Evolutionary conservation across 2,113 vertebrate species (phyloP), one percentile per base, ranked within the genome.

Genomic region (Saguinus imperator): DNA sequence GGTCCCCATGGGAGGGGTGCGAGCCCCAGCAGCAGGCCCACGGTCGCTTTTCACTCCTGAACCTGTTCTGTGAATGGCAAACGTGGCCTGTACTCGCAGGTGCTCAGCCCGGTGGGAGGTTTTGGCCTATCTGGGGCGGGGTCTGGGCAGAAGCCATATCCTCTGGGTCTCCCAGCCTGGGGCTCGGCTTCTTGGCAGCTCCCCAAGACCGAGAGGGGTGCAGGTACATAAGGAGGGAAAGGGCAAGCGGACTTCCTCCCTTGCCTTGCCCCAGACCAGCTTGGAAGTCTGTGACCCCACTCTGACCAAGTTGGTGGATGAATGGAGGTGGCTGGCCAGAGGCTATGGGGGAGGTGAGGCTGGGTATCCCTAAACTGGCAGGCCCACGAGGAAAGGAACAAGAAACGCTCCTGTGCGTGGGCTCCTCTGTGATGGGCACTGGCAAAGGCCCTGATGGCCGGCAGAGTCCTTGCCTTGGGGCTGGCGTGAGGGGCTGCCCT

Each of bases 41-140:
- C 6, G 45, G n/a, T 64, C 25, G 6, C 12, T 64, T 6, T 8
- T 57, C 58, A 1, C 32, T 55, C n/a, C 80, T 18, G 80, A 23
- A 45, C 8, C 40, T 45, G 52, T 21, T 48, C 37, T 0, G 2
- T 5, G 55, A 50, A 37, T 0, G 1, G 45, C 0, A 0, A 6
- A 0, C 0, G 0, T 27, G 6, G 1, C 72, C 43, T n/a, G 18
- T 2, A 9, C 32, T 10, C 61, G 48, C 12, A 1, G 18, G 75
- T 20, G n/a, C 83, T 35, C 17, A n/a, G 45, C 20, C 48, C n/a
- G 2, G 70, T 12, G 20, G 37, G 64, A 25, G 12, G 48, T 2
- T 2, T 13, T 7, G n/a, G 66, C n/a, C 20, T 37, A n/a, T 16
- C 25, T 48, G 25, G 13, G 87, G 50, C 4, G 10, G 37, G 52